Percentiles rank a stretch among this genome's conserved stretches.
phyloP scores from a whole-genome alignment of 2,888 invertebrate species.

The Gortyna flavago region DNA sequence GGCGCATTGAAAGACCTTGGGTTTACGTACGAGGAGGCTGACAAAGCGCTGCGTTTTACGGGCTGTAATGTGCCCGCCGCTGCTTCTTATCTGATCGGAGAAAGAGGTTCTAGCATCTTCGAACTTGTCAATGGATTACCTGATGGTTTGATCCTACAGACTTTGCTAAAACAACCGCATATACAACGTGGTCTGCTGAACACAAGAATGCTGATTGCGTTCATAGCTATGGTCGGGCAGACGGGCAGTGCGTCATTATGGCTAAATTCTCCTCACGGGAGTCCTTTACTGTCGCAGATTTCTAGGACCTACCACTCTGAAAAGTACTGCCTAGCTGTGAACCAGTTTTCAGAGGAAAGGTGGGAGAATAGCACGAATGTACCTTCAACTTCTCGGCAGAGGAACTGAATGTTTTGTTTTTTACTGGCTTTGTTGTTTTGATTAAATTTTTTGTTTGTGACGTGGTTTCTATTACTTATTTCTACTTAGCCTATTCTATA shows the following conservation, averaged over 20 bases:
- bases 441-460: constrained; percentile 30
- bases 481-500: no score
- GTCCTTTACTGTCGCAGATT: constrained; percentile 85
- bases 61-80: constrained; percentile 86
- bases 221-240: constrained; percentile 87
- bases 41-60: constrained; percentile 79
- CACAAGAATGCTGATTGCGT: constrained; percentile 86
- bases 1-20: constrained; percentile 81
- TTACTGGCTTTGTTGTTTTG: constrained; percentile 12
- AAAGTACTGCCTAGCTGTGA: constrained; percentile 87
- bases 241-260: constrained; percentile 85
- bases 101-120: constrained; percentile 85
- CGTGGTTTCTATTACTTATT: not conserved
- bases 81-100: constrained; percentile 85
- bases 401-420: constrained; percentile 63
- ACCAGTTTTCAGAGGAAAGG: constrained; percentile 83
- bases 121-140: constrained; percentile 85
- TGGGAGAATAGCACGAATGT: constrained; percentile 62
- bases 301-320: constrained; percentile 87
- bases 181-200: constrained; percentile 86
- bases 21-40: constrained; percentile 79
- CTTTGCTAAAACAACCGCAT: constrained; percentile 84
- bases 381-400: constrained; percentile 82
- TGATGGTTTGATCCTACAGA: constrained; percentile 82
- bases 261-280: constrained; percentile 87